Conservation (phyloP, 2,888 invertebrate genomes). For the Achlya flavicornis region DNA sequence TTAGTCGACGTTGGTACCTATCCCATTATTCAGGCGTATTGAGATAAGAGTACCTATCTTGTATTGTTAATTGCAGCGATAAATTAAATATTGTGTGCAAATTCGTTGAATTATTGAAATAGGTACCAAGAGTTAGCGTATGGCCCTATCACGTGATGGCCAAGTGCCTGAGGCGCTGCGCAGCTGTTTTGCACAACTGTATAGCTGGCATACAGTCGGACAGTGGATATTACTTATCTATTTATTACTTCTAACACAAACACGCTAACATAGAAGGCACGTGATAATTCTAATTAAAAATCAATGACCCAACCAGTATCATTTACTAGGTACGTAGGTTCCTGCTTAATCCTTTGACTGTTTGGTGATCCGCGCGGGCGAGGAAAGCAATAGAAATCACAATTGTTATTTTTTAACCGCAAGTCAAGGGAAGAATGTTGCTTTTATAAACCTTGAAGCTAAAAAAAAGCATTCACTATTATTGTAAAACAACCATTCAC, state of each 20-base stretch:
- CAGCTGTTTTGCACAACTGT: conserved; percentile 47
- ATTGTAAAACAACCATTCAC: too few species aligned
- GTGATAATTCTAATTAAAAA: background rate
- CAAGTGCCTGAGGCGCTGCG: conserved; percentile 28
- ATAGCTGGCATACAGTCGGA: conserved; percentile 16
- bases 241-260: conserved; percentile 4
- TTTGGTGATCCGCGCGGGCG: too few species aligned
- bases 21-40: background rate
- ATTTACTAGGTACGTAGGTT: too few species aligned
- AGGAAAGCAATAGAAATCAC: too few species aligned
- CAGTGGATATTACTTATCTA: conserved; percentile 2
- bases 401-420: too few species aligned
- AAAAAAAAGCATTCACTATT: too few species aligned
- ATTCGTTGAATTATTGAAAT: conserved; percentile 13
- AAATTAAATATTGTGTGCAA: conserved; percentile 5
- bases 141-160: conserved; percentile 37
- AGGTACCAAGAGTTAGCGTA: conserved; percentile 15
- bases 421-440: too few species aligned
- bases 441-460: background rate
- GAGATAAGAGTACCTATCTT: background rate
- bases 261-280: background rate
- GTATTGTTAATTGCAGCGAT: conserved; percentile 1
- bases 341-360: too few species aligned
- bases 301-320: background rate
- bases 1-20: background rate